Evolutionary conservation across 2,888 invertebrate genomes (phyloP).

Genomic region (Apotomis betuletana): DNA sequence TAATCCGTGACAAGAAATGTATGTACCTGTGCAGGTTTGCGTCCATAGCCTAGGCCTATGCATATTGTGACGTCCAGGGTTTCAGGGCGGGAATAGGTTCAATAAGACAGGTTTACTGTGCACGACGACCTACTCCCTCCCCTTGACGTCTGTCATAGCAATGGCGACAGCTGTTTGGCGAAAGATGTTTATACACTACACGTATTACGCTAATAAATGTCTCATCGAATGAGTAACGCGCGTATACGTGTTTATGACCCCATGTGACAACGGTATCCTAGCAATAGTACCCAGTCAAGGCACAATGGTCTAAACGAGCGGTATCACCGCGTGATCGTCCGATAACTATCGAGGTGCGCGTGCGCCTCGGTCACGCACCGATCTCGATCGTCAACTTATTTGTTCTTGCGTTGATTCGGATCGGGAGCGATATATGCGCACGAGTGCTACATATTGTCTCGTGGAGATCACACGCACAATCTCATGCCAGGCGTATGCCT

Average conservation of each 20-base stretch:
- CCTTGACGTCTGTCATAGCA: no score
- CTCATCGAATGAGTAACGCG: no score
- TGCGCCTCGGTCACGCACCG: conserved; percentile 59
- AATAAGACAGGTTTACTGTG: no score
- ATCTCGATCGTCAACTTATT: conserved; percentile 47
- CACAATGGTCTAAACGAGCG: conserved; percentile 19
- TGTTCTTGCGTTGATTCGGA: conserved; percentile 31
- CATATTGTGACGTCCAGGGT: no score
- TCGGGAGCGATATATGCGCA: conserved; percentile 23
- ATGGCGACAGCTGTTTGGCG: no score
- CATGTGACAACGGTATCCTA: background rate
- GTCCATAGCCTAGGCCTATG: no score
- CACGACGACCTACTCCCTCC: no score
- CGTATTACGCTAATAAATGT: no score
- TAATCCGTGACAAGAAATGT: no score
- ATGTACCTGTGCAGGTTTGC: no score
- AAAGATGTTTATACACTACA: no score
- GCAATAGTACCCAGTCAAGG: background rate
- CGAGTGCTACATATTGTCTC: conserved; percentile 22
- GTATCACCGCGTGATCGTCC: conserved; percentile 5
- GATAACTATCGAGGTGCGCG: conserved; percentile 50
- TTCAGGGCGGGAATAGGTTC: no score
- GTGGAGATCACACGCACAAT: background rate
- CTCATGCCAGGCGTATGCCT: background rate
- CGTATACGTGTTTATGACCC: background rate